Evolutionary conservation across 2,888 invertebrate genomes (phyloP).

Genomic region (Stegana nigrithorax): DNA sequence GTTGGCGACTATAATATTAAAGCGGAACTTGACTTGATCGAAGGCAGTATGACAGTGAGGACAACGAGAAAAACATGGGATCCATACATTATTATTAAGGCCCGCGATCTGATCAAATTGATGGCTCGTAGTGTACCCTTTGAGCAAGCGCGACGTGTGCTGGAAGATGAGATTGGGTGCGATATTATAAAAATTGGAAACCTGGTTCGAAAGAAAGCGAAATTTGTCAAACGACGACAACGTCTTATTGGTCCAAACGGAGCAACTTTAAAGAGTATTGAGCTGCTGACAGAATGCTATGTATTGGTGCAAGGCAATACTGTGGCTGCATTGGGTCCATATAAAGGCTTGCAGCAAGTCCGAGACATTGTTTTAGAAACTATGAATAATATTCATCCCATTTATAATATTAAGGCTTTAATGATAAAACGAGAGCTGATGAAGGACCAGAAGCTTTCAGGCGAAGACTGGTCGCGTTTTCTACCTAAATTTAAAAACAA

Average conservation of each 20-base stretch:
- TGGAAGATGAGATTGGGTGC: conserved; percentile 90
- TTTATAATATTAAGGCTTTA: conserved; percentile 95
- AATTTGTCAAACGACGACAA: conserved; percentile 94
- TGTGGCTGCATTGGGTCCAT: conserved; percentile 95
- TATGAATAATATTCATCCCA: conserved; percentile 99
- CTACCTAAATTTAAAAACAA: conserved; percentile 93
- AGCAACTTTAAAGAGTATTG: conserved; percentile 97
- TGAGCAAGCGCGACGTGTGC: conserved; percentile 89
- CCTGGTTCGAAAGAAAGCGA: conserved; percentile 88
- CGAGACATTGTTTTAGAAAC: conserved; percentile 93
- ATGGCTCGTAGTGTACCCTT: conserved; percentile 95
- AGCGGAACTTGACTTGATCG: conserved; percentile 91
- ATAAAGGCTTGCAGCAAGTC: conserved; percentile 88
- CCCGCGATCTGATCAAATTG: conserved; percentile 94
- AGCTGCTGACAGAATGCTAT: conserved; percentile 95
- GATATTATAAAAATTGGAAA: conserved; percentile 98
- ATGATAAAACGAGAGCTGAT: conserved; percentile 97
- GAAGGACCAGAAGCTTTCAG: conserved; percentile 90
- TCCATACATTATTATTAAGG: conserved; percentile 96
- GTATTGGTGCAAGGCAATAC: conserved; percentile 97
- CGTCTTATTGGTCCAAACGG: conserved; percentile 97
- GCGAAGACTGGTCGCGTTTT: conserved; percentile 97
- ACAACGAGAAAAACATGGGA: conserved; percentile 99
- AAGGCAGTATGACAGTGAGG: conserved; percentile 93
- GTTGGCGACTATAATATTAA: conserved; percentile 82